A percentile compares a stretch with the other conserved stretches of the same genome.
These are phyloP conservation scores for Nicator chloris DNA, from an alignment of 2,113 vertebrate genomes.

Conservation along the genomic window DNA sequence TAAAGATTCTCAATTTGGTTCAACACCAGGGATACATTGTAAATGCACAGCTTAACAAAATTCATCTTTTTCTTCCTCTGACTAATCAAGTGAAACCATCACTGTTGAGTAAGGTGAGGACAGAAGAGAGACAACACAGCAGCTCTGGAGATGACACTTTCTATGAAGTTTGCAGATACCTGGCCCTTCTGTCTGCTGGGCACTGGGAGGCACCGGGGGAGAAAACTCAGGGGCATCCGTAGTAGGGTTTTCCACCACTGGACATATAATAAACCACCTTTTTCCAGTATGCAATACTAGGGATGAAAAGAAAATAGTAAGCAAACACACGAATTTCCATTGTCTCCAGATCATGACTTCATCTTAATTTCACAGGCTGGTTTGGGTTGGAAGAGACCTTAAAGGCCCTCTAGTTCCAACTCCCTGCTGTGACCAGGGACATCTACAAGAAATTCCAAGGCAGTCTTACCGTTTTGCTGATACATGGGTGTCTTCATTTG, in stretches of 20 bases:
- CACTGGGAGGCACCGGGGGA: conserved; percentile 58
- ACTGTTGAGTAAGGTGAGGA: neutral
- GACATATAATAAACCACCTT: conserved; percentile 98
- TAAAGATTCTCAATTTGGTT: neutral
- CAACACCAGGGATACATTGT: neutral
- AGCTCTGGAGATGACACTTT: neutral
- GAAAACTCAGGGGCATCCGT: conserved; percentile 76
- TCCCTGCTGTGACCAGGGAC: neutral
- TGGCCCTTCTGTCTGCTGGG: conserved; percentile 76
- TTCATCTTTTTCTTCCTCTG: neutral
- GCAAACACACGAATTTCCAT: neutral
- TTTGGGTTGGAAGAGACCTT: neutral
- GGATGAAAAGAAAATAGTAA: neutral
- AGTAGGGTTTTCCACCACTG: conserved; percentile 87
- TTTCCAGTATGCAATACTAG: conserved; percentile 95
- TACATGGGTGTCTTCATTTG: conserved; percentile 84
- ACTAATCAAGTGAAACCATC: neutral
- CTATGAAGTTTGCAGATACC: conserved; percentile 69
- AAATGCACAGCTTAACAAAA: neutral
- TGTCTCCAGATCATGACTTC: neutral
- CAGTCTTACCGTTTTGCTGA: conserved; percentile 89
- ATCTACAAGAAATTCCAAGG: neutral
- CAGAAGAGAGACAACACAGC: neutral
- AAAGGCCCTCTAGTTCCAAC: neutral
- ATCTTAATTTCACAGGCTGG: neutral